Conservation (phyloP, 2,797 vertebrate genomes). For the Dendrocincla tyrannina region DNA sequence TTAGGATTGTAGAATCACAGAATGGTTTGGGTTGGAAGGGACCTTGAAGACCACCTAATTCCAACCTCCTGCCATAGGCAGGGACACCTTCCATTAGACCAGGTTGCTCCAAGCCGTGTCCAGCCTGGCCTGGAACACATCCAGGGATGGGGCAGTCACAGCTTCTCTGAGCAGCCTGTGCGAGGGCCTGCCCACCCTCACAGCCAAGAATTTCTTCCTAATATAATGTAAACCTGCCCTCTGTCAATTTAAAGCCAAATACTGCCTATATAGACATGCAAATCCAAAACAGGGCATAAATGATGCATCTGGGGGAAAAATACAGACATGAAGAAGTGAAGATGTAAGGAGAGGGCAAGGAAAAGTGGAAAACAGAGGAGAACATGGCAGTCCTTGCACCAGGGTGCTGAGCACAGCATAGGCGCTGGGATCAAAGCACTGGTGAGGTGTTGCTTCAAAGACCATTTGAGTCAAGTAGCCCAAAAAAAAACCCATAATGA, state of each 20-base stretch:
- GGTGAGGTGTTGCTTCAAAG: constrained; percentile 45
- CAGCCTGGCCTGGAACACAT: background rate
- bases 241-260: background rate
- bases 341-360: background rate
- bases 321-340: background rate
- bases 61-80: background rate
- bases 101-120: rapidly evolving
- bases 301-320: background rate
- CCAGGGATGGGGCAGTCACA: background rate
- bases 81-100: rapidly evolving
- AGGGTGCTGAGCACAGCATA: background rate
- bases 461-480: constrained; percentile 19
- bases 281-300: background rate
- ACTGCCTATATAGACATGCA: background rate
- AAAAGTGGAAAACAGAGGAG: background rate
- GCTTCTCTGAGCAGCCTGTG: background rate
- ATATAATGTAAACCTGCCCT: background rate
- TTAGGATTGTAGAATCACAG: background rate
- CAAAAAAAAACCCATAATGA: constrained; percentile 26
- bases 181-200: background rate
- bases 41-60: background rate
- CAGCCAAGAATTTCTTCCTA: background rate
- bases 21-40: background rate
- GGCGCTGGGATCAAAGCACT: constrained; percentile 42
- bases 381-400: background rate